Conservation (phyloP, 2,888 invertebrate species). For the Ditylenchus weischeri region DNA sequence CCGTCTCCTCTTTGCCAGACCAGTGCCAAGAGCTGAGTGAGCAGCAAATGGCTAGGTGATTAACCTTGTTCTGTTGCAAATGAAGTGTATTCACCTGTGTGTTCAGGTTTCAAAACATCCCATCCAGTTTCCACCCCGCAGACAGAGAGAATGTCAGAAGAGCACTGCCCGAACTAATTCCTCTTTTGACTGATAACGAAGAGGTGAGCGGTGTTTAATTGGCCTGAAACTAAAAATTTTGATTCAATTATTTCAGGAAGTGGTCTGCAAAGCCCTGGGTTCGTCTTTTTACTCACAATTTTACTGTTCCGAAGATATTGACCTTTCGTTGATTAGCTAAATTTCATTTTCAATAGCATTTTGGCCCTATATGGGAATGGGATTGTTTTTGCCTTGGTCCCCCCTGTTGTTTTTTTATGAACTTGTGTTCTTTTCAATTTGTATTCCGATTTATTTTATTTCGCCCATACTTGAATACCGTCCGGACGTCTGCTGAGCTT, state of each 20-base stretch:
- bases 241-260: slow-evolving; percentile 33
- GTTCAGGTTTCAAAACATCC: slow-evolving; percentile 16
- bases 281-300: no score
- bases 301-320: no score
- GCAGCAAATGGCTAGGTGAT: slow-evolving; percentile 6
- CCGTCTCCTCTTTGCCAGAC: slow-evolving; percentile 40
- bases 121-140: slow-evolving; percentile 11
- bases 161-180: slow-evolving; percentile 46
- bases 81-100: neutral
- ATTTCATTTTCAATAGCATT: no score
- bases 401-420: no score
- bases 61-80: neutral
- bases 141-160: slow-evolving; percentile 37
- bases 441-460: no score
- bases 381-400: no score
- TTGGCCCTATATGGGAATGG: no score
- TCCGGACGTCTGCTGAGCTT: no score
- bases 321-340: no score
- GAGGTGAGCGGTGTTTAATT: slow-evolving; percentile 31
- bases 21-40: slow-evolving; percentile 8
- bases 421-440: no score
- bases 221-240: neutral
- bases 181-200: slow-evolving; percentile 48
- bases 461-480: no score
- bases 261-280: slow-evolving; percentile 43